Percentiles rank a stretch among this genome's conserved stretches.
Evolutionary conservation across 2,797 vertebrate species (phyloP).

Genomic region (Halcyon leucocephala): DNA sequence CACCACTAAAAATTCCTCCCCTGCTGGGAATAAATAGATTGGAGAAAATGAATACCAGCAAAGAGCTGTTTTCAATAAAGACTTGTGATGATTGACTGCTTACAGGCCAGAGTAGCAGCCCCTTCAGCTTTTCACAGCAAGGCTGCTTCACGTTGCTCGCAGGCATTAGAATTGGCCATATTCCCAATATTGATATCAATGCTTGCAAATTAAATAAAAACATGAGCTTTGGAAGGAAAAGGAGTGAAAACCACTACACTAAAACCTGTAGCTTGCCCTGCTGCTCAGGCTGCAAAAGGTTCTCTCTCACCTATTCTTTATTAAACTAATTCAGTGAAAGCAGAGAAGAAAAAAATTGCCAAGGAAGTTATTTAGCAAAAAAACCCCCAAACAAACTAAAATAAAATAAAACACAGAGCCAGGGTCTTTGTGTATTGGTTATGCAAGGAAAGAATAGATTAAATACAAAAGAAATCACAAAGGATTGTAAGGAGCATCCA

Average conservation of each 20-base stretch:
- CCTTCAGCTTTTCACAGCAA: background rate
- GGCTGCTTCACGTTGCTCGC: background rate
- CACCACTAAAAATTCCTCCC: background rate
- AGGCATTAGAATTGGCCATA: background rate
- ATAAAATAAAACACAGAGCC: background rate
- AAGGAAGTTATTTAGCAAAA: background rate
- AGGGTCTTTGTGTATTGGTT: background rate
- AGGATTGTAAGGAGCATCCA: background rate
- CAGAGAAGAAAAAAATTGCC: background rate
- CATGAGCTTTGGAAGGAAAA: background rate
- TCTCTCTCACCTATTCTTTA: background rate
- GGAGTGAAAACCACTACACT: background rate
- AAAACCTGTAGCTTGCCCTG: background rate
- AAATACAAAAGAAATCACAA: background rate
- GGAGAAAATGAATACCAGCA: constrained; percentile 6
- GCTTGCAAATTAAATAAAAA: background rate
- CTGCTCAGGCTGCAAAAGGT: background rate
- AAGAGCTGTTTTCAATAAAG: background rate
- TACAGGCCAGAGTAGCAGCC: background rate
- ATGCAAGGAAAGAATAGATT: background rate
- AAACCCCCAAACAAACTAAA: background rate
- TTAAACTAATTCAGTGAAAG: background rate
- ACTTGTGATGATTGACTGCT: background rate
- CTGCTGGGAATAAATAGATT: background rate
- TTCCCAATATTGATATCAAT: background rate